A percentile compares a stretch with the other conserved stretches of the same genome.
Conservation (phyloP, 2,888 invertebrate genomes). For the Hipparchia sbordonii region DNA sequence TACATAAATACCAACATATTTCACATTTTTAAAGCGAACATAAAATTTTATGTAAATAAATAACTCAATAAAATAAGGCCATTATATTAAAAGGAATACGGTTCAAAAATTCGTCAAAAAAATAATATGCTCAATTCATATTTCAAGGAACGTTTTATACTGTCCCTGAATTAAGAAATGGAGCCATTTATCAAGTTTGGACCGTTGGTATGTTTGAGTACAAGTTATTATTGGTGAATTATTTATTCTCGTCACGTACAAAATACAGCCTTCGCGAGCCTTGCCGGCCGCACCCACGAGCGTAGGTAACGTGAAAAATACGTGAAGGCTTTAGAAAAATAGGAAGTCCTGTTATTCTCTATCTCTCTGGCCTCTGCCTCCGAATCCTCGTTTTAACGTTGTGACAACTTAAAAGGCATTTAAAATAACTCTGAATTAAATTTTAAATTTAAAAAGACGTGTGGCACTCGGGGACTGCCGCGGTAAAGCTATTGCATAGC, state of each 20-base stretch:
- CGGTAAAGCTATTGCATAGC: too few species aligned
- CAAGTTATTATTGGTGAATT: slow-evolving; percentile 47
- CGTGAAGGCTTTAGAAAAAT: slow-evolving; percentile 12
- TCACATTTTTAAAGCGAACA: background rate
- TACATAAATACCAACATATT: background rate
- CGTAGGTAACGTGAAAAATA: slow-evolving; percentile 23
- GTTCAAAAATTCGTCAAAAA: slow-evolving; percentile 10
- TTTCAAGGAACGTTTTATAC: slow-evolving; percentile 2
- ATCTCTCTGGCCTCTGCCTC: background rate
- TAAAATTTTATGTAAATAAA: slow-evolving; percentile 14
- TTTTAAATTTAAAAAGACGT: too few species aligned
- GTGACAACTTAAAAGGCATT: too few species aligned
- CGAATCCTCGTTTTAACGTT: background rate
- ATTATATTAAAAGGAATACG: background rate
- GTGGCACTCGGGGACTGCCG: too few species aligned
- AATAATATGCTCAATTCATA: background rate
- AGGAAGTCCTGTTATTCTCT: slow-evolving; percentile 14
- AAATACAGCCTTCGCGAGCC: slow-evolving; percentile 54
- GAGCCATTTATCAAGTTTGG: slow-evolving; percentile 32
- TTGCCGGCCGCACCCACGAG: slow-evolving; percentile 49
- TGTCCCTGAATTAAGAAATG: slow-evolving; percentile 28
- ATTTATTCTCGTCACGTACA: slow-evolving; percentile 55
- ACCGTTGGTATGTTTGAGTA: slow-evolving; percentile 34
- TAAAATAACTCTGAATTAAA: too few species aligned
- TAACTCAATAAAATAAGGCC: slow-evolving; percentile 7